Percentiles rank a stretch among this genome's conserved stretches.
Conservation (phyloP, 2,113 vertebrate species). For the Telmatochromis sp. region DNA sequence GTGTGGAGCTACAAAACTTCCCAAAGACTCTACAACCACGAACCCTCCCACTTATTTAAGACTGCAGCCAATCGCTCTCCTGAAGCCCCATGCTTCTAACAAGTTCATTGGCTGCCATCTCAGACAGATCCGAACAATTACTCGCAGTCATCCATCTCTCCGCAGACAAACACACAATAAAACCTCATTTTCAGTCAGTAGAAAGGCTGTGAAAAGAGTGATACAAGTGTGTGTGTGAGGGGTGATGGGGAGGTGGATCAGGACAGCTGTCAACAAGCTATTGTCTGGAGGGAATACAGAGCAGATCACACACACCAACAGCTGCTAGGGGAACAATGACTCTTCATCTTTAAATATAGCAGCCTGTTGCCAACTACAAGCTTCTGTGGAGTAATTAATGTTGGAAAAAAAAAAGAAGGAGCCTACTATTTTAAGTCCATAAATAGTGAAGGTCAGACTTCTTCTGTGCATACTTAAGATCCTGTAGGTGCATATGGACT, state of each 20-base stretch:
- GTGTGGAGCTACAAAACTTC: not conserved
- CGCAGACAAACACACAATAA: conserved; percentile 37
- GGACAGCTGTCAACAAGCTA: conserved; percentile 36
- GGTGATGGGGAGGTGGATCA: conserved; percentile 10
- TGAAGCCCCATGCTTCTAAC: not conserved
- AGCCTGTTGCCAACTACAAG: not conserved
- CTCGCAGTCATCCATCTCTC: conserved; percentile 21
- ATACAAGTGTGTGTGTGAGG: not conserved
- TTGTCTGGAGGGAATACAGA: conserved; percentile 30
- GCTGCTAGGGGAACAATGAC: conserved; percentile 45
- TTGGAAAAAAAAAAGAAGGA: rapidly evolving
- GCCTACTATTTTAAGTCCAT: not conserved
- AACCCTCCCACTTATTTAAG: not conserved
- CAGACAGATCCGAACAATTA: not conserved
- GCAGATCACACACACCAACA: conserved; percentile 25
- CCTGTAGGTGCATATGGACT: not conserved
- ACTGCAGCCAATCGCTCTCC: conserved; percentile 3
- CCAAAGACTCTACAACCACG: not conserved
- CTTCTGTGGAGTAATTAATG: not conserved
- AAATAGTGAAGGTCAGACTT: not conserved
- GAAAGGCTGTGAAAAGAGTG: conserved; percentile 7
- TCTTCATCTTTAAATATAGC: conserved; percentile 50
- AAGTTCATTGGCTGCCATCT: conserved; percentile 21
- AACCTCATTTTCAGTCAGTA: conserved; percentile 27
- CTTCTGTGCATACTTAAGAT: not conserved